These are phyloP conservation scores for Falco punctatus DNA, from an alignment of 2,113 vertebrate species.

Conservation along the genomic window DNA sequence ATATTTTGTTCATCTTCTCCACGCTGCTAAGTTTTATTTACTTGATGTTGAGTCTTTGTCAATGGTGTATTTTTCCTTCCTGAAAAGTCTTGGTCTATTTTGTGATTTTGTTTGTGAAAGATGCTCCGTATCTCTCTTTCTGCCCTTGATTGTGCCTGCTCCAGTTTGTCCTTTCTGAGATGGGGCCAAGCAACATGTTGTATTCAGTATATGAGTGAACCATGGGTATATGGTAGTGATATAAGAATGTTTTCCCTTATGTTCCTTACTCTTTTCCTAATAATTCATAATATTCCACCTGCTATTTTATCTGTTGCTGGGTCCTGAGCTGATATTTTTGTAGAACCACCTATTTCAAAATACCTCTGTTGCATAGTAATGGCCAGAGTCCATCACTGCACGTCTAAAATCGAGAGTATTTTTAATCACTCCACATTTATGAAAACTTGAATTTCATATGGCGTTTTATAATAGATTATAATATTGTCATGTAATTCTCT, in stretches of 20 bases:
- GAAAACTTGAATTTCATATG: background rate
- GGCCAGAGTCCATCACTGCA: background rate
- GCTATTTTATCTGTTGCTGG: background rate
- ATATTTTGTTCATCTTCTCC: background rate
- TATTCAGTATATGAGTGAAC: background rate
- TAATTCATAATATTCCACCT: background rate
- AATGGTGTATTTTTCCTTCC: background rate
- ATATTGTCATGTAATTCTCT: background rate
- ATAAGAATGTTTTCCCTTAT: background rate
- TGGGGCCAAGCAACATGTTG: accelerated
- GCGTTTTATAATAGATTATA: background rate
- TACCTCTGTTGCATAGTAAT: background rate
- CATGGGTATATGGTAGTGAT: background rate
- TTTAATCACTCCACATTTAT: background rate
- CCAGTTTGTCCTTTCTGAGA: background rate
- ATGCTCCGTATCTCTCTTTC: background rate
- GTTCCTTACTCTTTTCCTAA: background rate
- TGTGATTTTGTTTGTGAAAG: background rate
- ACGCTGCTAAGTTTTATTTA: background rate
- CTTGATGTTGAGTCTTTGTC: background rate
- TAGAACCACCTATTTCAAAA: background rate
- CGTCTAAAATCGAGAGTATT: background rate
- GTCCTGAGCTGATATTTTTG: background rate
- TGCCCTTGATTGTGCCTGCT: background rate
- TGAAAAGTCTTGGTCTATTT: background rate